Conservation (phyloP, 2,888 invertebrate species). For the Tricholauxania praeusta region DNA sequence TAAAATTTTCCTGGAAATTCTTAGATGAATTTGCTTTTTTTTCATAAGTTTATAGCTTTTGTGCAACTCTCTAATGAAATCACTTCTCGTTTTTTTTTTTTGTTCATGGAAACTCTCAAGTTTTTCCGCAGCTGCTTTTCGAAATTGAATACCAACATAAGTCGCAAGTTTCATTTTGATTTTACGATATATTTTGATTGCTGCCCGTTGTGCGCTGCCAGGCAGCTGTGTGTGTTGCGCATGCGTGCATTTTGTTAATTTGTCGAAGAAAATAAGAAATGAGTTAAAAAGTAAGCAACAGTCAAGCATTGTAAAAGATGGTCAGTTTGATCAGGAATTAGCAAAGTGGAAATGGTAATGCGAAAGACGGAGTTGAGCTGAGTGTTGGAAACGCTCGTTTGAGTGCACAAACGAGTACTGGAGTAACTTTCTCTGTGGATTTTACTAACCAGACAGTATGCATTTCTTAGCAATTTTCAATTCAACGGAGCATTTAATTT, state of each 20-base stretch:
- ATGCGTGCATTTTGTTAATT: constrained; percentile 13
- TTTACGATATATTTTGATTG: no score
- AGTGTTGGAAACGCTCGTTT: no score
- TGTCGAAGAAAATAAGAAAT: neutral
- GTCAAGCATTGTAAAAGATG: neutral
- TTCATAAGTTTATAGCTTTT: neutral
- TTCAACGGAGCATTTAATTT: no score
- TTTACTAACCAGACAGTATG: no score
- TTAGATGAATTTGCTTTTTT: neutral
- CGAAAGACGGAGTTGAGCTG: no score
- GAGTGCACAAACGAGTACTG: no score
- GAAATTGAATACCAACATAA: neutral
- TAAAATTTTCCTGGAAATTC: constrained; percentile 5
- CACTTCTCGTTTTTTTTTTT: neutral
- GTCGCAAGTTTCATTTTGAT: no score
- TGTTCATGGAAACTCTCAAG: neutral
- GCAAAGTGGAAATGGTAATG: constrained; percentile 8
- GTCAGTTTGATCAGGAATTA: constrained; percentile 2
- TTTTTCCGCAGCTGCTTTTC: neutral
- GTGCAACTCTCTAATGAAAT: neutral
- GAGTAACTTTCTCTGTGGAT: no score
- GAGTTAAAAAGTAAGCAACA: neutral
- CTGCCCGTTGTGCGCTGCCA: no score
- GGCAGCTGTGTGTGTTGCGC: neutral
- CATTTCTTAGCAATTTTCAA: no score